phyloP scores from a whole-genome alignment of 2,888 invertebrate genomes.

The Strigamia maritima region DNA sequence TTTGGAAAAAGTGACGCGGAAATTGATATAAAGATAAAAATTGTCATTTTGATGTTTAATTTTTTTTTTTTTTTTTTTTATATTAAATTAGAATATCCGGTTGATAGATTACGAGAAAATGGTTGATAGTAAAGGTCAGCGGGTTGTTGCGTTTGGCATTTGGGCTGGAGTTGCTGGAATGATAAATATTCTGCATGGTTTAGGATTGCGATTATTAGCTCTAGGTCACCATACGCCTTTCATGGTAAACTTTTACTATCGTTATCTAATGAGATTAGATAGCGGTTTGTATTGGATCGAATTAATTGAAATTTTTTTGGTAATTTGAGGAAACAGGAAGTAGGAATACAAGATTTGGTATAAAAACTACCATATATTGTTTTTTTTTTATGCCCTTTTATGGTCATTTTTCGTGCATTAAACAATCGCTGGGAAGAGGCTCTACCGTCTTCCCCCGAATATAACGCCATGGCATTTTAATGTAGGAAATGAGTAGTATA shows the following conservation, averaged over 20 bases:
- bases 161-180: constrained; percentile 98
- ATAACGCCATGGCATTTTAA: too few species aligned
- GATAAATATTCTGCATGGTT: constrained; percentile 96
- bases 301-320: neutral
- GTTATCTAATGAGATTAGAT: neutral
- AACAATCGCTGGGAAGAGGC: too few species aligned
- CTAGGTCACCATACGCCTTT: constrained; percentile 99
- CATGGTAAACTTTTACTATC: constrained; percentile 68
- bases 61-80: constrained; percentile 22
- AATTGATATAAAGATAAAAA: too few species aligned
- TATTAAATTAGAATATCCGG: constrained; percentile 71
- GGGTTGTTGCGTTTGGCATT: constrained; percentile 97
- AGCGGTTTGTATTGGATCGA: neutral
- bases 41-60: neutral
- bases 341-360: too few species aligned
- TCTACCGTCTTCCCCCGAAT: too few species aligned
- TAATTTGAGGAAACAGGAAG: neutral
- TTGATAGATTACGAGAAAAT: constrained; percentile 96
- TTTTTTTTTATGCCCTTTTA: too few species aligned
- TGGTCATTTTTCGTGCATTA: too few species aligned
- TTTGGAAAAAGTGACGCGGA: constrained; percentile 68
- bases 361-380: too few species aligned
- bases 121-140: constrained; percentile 79
- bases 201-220: constrained; percentile 87
- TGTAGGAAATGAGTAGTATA: too few species aligned